Conservation (phyloP, 2,888 invertebrate species). For the Axea sp. region DNA sequence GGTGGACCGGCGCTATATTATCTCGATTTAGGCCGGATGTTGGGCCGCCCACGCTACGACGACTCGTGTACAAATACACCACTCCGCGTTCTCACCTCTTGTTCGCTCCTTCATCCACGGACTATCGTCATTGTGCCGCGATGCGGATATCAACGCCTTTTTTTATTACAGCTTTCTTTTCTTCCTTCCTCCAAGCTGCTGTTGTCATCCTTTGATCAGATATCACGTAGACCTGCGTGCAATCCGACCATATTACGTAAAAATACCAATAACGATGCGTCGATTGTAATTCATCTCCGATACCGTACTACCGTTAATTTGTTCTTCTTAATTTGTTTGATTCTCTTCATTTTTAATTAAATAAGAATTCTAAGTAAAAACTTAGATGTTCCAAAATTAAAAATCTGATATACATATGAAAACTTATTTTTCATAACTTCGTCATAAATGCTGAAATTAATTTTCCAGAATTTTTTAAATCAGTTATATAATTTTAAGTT, state of each 20-base stretch:
- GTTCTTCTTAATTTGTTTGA: too few relatives aligned
- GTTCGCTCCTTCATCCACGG: constrained; percentile 45
- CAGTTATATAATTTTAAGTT: too few relatives aligned
- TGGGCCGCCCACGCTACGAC: constrained; percentile 77
- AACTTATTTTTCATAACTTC: too few relatives aligned
- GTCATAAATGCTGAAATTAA: too few relatives aligned
- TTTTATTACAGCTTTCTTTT: constrained; percentile 45
- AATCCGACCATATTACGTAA: constrained; percentile 33
- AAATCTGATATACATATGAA: too few relatives aligned
- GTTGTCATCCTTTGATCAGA: constrained; percentile 50
- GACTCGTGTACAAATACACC: constrained; percentile 52
- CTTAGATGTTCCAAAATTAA: too few relatives aligned
- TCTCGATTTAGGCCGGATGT: constrained; percentile 79
- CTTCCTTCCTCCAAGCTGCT: constrained; percentile 38
- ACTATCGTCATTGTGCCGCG: constrained; percentile 22
- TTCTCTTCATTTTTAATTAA: too few relatives aligned
- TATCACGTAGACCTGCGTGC: constrained; percentile 44
- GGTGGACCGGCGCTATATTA: constrained; percentile 77
- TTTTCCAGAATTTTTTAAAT: too few relatives aligned
- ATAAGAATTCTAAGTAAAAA: too few relatives aligned
- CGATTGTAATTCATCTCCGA: constrained; percentile 31
- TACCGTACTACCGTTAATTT: too few relatives aligned
- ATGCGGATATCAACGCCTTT: constrained; percentile 62
- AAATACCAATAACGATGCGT: constrained; percentile 37
- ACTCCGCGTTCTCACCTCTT: constrained; percentile 53